Evolutionary conservation across 2,888 invertebrate species (phyloP), one percentile per base, ranked within the genome.

Genomic region (Magallana nippona): DNA sequence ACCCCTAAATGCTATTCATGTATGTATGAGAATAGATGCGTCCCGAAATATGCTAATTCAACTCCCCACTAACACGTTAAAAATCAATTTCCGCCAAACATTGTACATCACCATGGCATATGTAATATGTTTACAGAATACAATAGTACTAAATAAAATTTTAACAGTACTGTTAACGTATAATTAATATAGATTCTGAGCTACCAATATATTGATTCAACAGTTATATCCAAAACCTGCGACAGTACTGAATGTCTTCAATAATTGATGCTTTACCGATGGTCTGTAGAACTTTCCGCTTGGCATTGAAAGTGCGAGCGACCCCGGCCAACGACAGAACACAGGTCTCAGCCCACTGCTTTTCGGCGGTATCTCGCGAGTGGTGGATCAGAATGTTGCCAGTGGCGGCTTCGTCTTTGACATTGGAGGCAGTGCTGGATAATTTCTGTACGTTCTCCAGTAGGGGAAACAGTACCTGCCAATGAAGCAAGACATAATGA

Each of bases 321-420:
- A 98, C 98, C 0, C 98, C 98, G 10, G 94, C 94, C 82, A 95
- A 91, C 1, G 95, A 94, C 15, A 94, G 92, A n/a, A 94, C 98
- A 95, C 98, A 98, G 0, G 99, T 99, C 95, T 99, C 99, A 0
- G 99, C 98, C 99, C 99, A 99, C 93, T 99, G 99, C 92, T 99
- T 99, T 94, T 98, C 98, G 79, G 99, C 99, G 0, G 99, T 99
- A 94, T 99, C 99, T 85, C 99, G 96, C 0, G 99, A 98, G 95
- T 99, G 99, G 94, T 99, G 99, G 91, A 99, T 99, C 8, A 99
- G 95, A 89, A 99, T 98, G 93, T 98, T 98, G 82, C 97, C 98
- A 0, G 97, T 89, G 10, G 90, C 88, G 15, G 88, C 86, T 79
- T 91, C 89, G 83, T 93, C 92, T 79, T 92, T 91, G 44, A 88